These are phyloP conservation scores for Uropetala carovei DNA, from an alignment of 2,888 invertebrate genomes.

Conservation along the genomic window DNA sequence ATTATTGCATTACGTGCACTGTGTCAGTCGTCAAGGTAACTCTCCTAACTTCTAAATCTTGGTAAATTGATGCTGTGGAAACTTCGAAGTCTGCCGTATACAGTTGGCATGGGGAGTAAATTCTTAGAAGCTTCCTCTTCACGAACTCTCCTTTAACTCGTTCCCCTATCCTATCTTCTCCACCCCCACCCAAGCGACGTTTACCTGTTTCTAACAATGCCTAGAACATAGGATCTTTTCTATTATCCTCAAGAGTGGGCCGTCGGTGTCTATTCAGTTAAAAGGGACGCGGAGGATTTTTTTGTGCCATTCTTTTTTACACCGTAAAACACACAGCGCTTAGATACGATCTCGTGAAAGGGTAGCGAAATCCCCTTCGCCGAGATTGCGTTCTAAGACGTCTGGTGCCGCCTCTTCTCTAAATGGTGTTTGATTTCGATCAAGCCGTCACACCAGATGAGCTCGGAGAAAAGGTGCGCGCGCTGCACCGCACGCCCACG, in stretches of 20 bases:
- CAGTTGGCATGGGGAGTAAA: not conserved
- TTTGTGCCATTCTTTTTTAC: not conserved
- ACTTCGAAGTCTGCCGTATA: too few relatives aligned
- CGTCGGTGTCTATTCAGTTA: not conserved
- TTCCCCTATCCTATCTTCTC: not conserved
- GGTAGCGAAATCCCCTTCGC: not conserved
- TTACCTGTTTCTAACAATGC: not conserved
- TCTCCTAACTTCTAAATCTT: too few relatives aligned
- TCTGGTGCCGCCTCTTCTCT: not conserved
- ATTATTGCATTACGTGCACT: too few relatives aligned
- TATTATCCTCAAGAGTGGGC: not conserved
- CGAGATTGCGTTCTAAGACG: not conserved
- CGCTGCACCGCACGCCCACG: not conserved
- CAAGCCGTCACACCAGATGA: slow-evolving; percentile 46
- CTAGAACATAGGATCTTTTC: not conserved
- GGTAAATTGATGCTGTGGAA: too few relatives aligned
- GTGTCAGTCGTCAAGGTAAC: too few relatives aligned
- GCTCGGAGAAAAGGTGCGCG: slow-evolving; percentile 20
- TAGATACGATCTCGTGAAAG: slow-evolving; percentile 36
- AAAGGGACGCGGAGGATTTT: not conserved
- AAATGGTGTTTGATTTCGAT: slow-evolving; percentile 41
- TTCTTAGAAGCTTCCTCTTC: not conserved
- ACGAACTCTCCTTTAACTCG: not conserved
- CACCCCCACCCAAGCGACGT: not conserved
- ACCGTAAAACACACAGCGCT: not conserved